Conservation (phyloP, 1,140 invertebrate genomes). For the Drosophila nigromelanica region DNA sequence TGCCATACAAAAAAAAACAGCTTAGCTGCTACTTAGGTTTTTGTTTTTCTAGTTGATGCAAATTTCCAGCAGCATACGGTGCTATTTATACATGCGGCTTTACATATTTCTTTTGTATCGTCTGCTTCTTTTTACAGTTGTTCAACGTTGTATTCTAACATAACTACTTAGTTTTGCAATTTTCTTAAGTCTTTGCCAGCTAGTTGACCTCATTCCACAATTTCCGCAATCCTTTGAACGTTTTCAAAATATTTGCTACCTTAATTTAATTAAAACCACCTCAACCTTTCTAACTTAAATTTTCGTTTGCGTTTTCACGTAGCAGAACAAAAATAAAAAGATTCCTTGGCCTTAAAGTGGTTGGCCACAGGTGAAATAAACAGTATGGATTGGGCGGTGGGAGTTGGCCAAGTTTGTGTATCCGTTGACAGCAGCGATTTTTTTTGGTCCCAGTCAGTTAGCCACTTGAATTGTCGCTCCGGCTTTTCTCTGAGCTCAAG, state of each 20-base stretch:
- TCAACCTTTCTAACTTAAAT: constrained; percentile 1
- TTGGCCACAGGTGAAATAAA: constrained; percentile 2
- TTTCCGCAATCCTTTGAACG: constrained; percentile 36
- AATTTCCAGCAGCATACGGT: constrained; percentile 17
- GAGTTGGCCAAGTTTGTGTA: constrained; percentile 12
- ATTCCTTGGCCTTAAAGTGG: not conserved
- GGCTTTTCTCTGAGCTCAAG: constrained; percentile 34
- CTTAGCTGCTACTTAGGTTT: constrained; percentile 6
- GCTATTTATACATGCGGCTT: constrained; percentile 21
- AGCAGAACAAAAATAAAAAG: not conserved
- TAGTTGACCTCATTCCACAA: constrained; percentile 64
- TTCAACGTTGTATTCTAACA: constrained; percentile 8
- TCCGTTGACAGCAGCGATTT: constrained; percentile 17
- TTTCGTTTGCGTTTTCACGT: not conserved
- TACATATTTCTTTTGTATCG: not conserved
- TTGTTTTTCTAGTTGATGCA: constrained; percentile 15
- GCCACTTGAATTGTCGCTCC: constrained; percentile 37
- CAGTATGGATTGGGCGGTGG: constrained; percentile 1
- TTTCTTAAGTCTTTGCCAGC: constrained; percentile 50
- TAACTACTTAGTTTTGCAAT: constrained; percentile 59
- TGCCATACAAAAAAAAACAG: constrained; percentile 12
- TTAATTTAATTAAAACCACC: constrained; percentile 70
- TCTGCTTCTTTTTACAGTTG: not conserved
- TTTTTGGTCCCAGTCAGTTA: constrained; percentile 10
- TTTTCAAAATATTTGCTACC: constrained; percentile 28